phyloP scores from a whole-genome alignment of 2,113 vertebrate species.

The Myotis lucifugus region DNA sequence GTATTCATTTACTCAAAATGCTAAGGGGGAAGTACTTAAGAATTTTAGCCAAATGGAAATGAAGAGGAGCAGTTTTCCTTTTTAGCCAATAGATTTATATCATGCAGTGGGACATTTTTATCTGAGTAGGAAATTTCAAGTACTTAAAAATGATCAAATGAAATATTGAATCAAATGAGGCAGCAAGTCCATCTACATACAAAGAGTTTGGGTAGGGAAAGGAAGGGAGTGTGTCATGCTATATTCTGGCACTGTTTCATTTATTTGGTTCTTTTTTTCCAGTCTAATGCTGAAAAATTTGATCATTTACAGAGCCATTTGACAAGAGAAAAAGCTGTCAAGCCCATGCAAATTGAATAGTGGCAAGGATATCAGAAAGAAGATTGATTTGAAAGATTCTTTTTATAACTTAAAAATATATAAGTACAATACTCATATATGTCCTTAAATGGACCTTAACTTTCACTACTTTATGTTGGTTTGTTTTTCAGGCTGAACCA shows the following conservation, averaged over 20 bases:
- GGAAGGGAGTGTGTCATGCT: not conserved
- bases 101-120: constrained; percentile 5
- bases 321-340: not conserved
- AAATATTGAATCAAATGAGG: not conserved
- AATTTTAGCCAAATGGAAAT: not conserved
- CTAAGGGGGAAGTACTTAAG: not conserved
- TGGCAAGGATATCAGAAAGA: not conserved
- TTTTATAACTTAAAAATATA: not conserved
- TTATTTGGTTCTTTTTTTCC: not conserved
- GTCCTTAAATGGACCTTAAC: not conserved
- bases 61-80: not conserved
- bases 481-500: not conserved
- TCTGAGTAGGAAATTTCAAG: not conserved
- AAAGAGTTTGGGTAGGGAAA: not conserved
- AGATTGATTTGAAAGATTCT: not conserved
- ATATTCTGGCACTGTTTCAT: not conserved
- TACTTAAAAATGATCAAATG: not conserved
- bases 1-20: not conserved
- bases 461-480: not conserved
- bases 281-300: not conserved
- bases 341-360: not conserved
- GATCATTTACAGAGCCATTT: not conserved
- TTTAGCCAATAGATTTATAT: not conserved
- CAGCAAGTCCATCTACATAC: not conserved
- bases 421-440: not conserved